Percentiles rank a stretch among this genome's conserved stretches.
Evolutionary conservation across 2,113 vertebrate species (phyloP).

Genomic region (Festucalex cinctus): DNA sequence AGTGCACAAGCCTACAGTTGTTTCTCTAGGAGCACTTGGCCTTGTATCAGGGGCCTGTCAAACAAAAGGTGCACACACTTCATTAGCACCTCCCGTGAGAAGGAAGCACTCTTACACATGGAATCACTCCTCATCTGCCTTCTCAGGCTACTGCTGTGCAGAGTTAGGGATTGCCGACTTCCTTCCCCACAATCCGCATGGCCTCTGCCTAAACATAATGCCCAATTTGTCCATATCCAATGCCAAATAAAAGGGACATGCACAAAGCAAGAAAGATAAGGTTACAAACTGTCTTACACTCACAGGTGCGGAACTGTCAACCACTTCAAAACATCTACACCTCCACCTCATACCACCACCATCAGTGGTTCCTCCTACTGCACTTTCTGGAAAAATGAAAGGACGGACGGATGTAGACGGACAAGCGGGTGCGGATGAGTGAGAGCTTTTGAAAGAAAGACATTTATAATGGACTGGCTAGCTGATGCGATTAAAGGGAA

Average conservation of each 20-base stretch:
- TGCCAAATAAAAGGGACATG: conserved; percentile 66
- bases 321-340: conserved; percentile 66
- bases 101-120: conserved; percentile 68
- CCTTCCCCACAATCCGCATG: conserved; percentile 62
- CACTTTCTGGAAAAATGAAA: conserved; percentile 23
- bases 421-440: conserved; percentile 31
- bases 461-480: conserved; percentile 33
- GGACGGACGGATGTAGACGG: conserved; percentile 29
- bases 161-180: conserved; percentile 53
- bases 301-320: conserved; percentile 77
- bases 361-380: not conserved
- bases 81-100: conserved; percentile 69
- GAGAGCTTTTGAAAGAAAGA: conserved; percentile 27
- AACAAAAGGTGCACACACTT: conserved; percentile 67
- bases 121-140: conserved; percentile 63
- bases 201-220: conserved; percentile 71
- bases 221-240: conserved; percentile 78
- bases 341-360: conserved; percentile 25
- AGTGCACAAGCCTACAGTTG: conserved; percentile 1
- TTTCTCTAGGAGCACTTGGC: conserved; percentile 28
- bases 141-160: conserved; percentile 67
- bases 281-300: conserved; percentile 79
- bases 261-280: conserved; percentile 75
- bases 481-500: conserved; percentile 36
- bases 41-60: conserved; percentile 33